Evolutionary conservation across 2,888 invertebrate genomes (phyloP).

Genomic region (Ellobium chinense): DNA sequence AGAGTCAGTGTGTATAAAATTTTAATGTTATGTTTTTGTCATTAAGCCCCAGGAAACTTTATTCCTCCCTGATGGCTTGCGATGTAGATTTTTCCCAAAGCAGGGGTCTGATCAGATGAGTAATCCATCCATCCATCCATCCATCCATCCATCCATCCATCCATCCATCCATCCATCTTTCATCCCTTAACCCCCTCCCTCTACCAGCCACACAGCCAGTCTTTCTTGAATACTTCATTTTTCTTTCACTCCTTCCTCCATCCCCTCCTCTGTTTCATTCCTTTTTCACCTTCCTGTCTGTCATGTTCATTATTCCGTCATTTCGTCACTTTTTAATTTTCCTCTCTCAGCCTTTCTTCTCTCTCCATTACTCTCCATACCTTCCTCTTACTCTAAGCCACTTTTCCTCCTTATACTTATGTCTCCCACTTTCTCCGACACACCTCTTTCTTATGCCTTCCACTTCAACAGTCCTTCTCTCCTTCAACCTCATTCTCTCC

Average conservation of each 20-base stretch:
- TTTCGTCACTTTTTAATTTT: background rate
- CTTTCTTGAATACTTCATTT: background rate
- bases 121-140: background rate
- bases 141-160: background rate
- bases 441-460: no score
- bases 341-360: background rate
- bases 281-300: slow-evolving; percentile 6
- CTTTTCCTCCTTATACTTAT: background rate
- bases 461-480: background rate
- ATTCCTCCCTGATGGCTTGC: no score
- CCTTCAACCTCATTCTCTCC: background rate
- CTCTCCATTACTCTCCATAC: slow-evolving; percentile 1
- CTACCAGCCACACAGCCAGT: background rate
- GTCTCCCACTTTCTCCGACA: background rate
- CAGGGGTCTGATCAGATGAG: no score
- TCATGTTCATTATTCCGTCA: background rate
- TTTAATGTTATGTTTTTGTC: no score
- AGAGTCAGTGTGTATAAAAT: no score
- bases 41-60: no score
- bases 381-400: background rate
- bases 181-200: background rate
- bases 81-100: no score
- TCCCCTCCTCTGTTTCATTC: background rate
- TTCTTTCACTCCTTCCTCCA: background rate
- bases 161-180: background rate